Evolutionary conservation across 2,113 vertebrate species (phyloP).

Genomic region (Addax nasomaculatus): DNA sequence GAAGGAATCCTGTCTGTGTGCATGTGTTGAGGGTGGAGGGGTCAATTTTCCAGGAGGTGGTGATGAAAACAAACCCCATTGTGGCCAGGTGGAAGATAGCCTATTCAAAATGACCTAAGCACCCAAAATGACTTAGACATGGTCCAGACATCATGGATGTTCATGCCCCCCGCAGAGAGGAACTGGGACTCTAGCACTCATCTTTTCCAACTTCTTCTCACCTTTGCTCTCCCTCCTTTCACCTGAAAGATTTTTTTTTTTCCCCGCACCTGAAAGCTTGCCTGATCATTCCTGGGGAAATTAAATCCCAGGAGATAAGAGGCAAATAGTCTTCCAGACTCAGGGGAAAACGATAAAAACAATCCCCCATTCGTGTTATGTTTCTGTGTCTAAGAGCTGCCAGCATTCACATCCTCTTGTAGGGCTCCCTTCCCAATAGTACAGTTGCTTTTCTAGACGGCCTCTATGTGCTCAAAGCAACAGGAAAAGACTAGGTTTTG

Average conservation of each 20-base stretch:
- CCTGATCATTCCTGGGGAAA: neutral
- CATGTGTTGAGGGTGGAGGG: neutral
- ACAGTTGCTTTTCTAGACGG: neutral
- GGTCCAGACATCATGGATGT: neutral
- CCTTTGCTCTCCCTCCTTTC: neutral
- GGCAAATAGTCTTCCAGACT: neutral
- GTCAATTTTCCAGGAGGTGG: neutral
- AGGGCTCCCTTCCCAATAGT: neutral
- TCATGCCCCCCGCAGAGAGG: neutral
- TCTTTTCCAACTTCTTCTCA: neutral
- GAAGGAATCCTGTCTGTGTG: neutral
- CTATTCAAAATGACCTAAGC: neutral
- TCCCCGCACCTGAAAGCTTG: neutral
- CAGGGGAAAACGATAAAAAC: neutral
- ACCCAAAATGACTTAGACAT: neutral
- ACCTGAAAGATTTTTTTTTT: neutral
- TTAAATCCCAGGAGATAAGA: neutral
- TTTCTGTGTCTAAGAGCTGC: neutral
- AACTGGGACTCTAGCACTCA: neutral
- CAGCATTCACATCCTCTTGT: neutral
- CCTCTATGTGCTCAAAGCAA: neutral
- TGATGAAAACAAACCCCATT: neutral
- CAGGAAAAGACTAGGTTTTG: neutral
- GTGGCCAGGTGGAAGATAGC: neutral
- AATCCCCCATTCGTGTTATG: neutral